These are phyloP conservation scores for Nemopilema nomurai DNA, from an alignment of 30 jellyfish, hydroid and myxozoan genomes.

Conservation along the genomic window DNA sequence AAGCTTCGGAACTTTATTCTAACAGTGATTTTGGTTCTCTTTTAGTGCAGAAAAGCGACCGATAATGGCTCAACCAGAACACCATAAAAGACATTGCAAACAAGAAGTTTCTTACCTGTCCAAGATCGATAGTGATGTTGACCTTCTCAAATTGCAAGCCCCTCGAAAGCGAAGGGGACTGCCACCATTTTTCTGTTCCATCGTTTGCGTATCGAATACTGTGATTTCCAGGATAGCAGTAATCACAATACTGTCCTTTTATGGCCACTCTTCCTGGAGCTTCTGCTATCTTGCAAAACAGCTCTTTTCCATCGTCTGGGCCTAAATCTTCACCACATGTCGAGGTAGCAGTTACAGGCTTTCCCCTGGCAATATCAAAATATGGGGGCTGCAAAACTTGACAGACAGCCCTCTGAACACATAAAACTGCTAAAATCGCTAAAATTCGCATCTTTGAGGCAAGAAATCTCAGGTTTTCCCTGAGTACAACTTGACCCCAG, in stretches of 20 bases:
- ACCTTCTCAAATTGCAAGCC: conserved; percentile 79
- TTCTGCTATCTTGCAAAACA: conserved; percentile 81
- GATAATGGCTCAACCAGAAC: too few species aligned
- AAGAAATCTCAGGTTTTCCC: conserved; percentile 18
- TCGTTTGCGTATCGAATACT: conserved; percentile 80
- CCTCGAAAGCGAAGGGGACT: conserved; percentile 95
- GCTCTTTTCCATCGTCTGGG: conserved; percentile 68
- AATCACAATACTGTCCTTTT: conserved; percentile 81
- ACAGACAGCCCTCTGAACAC: conserved; percentile 4
- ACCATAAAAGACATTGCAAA: background rate
- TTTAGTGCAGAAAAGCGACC: too few species aligned
- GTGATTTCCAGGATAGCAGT: conserved; percentile 92
- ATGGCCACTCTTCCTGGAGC: conserved; percentile 86
- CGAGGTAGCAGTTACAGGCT: conserved; percentile 82
- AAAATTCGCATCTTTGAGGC: conserved; percentile 45
- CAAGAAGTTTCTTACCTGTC: conserved; percentile 80
- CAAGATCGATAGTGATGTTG: conserved; percentile 87
- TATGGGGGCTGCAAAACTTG: conserved; percentile 83
- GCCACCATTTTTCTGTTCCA: conserved; percentile 94
- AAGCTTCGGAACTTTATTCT: too few species aligned
- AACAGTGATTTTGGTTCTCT: too few species aligned
- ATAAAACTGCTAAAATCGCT: conserved; percentile 7
- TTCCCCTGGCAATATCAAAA: conserved; percentile 87
- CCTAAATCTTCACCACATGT: conserved; percentile 86
- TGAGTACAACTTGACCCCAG: too few species aligned